These are phyloP conservation scores for Ramphastos sulfuratus DNA, from an alignment of 2,113 vertebrate species.

Conservation along the genomic window DNA sequence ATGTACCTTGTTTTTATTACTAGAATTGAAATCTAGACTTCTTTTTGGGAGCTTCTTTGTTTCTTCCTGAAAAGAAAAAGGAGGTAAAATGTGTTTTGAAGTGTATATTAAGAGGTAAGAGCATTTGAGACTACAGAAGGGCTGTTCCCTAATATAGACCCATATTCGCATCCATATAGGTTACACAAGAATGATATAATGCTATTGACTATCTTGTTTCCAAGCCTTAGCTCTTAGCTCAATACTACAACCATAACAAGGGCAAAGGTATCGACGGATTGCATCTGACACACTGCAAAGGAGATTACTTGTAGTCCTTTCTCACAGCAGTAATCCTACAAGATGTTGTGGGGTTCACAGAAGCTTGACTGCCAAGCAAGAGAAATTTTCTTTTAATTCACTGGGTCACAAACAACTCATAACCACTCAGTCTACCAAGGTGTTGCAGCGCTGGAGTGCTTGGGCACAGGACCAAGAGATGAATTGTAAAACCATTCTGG, in stretches of 20 bases:
- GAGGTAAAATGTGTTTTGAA: neutral
- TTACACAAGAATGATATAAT: neutral
- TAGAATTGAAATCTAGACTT: neutral
- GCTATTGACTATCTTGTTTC: slow-evolving; percentile 23
- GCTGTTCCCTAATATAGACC: neutral
- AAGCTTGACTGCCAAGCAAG: neutral
- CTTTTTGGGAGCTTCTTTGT: neutral
- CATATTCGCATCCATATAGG: neutral
- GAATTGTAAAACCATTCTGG: neutral
- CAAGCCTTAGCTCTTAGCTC: neutral
- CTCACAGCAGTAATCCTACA: neutral
- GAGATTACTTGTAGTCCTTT: neutral
- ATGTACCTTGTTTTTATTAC: neutral
- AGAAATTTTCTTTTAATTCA: neutral
- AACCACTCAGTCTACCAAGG: neutral
- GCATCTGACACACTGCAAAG: neutral
- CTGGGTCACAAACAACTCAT: neutral
- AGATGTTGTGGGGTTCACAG: neutral
- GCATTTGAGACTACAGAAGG: neutral
- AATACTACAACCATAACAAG: neutral
- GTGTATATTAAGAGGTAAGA: neutral
- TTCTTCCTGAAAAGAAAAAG: neutral
- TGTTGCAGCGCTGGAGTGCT: neutral
- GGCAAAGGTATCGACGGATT: slow-evolving; percentile 14
- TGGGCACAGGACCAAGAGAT: neutral